Conservation (phyloP, 2,888 invertebrate genomes). For the Ctena decussata region DNA sequence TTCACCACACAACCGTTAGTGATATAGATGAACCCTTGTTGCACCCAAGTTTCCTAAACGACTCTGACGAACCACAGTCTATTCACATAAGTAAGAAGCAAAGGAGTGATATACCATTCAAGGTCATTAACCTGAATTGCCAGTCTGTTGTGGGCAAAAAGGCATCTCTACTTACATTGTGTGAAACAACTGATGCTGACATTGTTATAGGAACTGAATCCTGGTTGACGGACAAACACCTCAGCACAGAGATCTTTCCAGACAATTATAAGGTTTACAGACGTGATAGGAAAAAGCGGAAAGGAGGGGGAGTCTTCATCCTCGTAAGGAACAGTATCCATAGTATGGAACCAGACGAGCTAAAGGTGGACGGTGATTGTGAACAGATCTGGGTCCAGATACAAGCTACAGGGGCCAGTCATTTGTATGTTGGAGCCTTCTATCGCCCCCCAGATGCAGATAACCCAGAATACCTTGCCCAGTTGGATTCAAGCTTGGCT, state of each 20-base stretch:
- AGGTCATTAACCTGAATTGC: conserved; percentile 16
- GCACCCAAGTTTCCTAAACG: conserved; percentile 13
- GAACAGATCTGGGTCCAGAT: conserved; percentile 26
- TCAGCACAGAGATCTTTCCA: conserved; percentile 18
- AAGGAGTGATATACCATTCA: conserved; percentile 17
- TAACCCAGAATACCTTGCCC: neutral
- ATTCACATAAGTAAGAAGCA: neutral
- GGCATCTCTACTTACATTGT: neutral
- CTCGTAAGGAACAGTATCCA: neutral
- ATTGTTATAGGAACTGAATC: conserved; percentile 33
- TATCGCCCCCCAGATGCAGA: conserved; percentile 16
- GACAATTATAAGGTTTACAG: conserved; percentile 8
- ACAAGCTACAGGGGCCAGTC: neutral
- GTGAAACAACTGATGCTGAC: conserved; percentile 12
- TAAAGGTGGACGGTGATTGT: neutral
- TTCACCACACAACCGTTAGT: neutral
- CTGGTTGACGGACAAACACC: conserved; percentile 3
- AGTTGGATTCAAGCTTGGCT: neutral
- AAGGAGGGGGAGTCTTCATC: conserved; percentile 45
- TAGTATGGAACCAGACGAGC: conserved; percentile 22
- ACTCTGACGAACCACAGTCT: neutral
- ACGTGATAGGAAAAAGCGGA: conserved; percentile 4
- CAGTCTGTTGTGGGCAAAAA: conserved; percentile 14
- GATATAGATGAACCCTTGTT: neutral
- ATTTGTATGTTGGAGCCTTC: conserved; percentile 16